A percentile compares a stretch with the other conserved stretches of the same genome.
Conservation (phyloP, 2,113 vertebrate genomes). For the Cyprinus carpio region DNA sequence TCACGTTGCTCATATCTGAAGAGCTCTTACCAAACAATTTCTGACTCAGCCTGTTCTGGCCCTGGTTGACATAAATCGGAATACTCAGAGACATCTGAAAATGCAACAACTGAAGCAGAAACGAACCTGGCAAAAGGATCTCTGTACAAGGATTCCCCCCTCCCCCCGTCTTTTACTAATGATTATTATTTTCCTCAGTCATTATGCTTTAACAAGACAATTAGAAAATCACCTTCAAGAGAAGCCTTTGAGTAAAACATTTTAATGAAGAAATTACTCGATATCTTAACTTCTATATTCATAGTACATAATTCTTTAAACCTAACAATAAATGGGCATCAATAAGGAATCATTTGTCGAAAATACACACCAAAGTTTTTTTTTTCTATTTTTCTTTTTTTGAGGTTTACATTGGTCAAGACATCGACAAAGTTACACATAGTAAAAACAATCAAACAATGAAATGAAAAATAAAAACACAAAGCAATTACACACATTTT, state of each 20-base stretch:
- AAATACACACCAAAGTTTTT: slow-evolving; percentile 69
- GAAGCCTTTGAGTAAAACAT: slow-evolving; percentile 59
- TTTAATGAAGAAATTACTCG: slow-evolving; percentile 78
- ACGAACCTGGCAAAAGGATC: not conserved
- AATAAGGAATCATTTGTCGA: slow-evolving; percentile 76
- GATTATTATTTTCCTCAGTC: not conserved
- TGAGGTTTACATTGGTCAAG: slow-evolving; percentile 71
- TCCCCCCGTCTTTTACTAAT: not conserved
- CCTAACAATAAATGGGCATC: slow-evolving; percentile 79
- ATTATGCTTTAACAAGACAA: not conserved
- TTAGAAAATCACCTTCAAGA: not conserved
- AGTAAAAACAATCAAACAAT: slow-evolving; percentile 51
- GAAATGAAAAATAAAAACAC: slow-evolving; percentile 75
- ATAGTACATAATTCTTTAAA: slow-evolving; percentile 83
- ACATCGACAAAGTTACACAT: slow-evolving; percentile 77
- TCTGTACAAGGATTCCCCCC: not conserved
- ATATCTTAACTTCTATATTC: slow-evolving; percentile 78
- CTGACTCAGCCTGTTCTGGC: slow-evolving; percentile 33
- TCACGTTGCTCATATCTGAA: slow-evolving; percentile 2
- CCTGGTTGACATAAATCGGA: not conserved
- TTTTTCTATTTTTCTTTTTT: slow-evolving; percentile 18
- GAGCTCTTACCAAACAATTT: slow-evolving; percentile 23
- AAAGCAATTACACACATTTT: slow-evolving; percentile 71
- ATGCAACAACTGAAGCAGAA: not conserved
- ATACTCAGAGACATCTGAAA: slow-evolving; percentile 7